Base-by-base conservation (phyloP, 1,140 invertebrate species). In the Pissodes strobi region DNA sequence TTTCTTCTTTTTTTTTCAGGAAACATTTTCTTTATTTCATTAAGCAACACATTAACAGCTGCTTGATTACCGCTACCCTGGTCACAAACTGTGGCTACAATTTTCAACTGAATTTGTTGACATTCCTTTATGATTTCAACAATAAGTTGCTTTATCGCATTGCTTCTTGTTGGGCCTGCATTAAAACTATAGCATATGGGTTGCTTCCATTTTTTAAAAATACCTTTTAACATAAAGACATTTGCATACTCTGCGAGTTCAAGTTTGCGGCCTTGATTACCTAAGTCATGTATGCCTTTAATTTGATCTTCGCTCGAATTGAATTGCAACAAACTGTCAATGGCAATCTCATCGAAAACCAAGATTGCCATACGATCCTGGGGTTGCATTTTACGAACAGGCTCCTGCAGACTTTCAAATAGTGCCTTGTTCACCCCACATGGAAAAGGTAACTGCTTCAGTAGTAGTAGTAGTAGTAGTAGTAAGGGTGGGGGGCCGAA, bases 181-280 rank as follows among this genome's bases (percentile, higher is more conserved):
- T 46, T 67, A 62, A 71, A 69, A 23, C 43, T 64, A 55, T 65
- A 74, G 58, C 61, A 21, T 8, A 75, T 10, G 2, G 69, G 56
- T 58, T 76, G 73, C 37, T 76, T 76, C 67, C 69, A 74, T 30
- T 72, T 64, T 51, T 62, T 58, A 45, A 66, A 38, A 13, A 76
- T 37, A 0, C 72, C 72, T 34, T 70, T 53, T 5, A 75, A 22
- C 69, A 77, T 74, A 46, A 74, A 76, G 5, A 76, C 75, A 55
- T 69, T 67, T 0, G 69, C 73, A 66, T 76, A 69, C 34, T 77
- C 66, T 5, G 73, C 75, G 51, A 67, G 67, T n/a, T n/a, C n/a
- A 18, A 65, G 43, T 23, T 27, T n/a, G n/a, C n/a, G 25, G 27
- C 38, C 60, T 49, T 56, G 25, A 18, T 53, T 17, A 13, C 72